Conservation (phyloP, 2,797 vertebrate genomes). For the Microctenopoma steveboyesi region DNA sequence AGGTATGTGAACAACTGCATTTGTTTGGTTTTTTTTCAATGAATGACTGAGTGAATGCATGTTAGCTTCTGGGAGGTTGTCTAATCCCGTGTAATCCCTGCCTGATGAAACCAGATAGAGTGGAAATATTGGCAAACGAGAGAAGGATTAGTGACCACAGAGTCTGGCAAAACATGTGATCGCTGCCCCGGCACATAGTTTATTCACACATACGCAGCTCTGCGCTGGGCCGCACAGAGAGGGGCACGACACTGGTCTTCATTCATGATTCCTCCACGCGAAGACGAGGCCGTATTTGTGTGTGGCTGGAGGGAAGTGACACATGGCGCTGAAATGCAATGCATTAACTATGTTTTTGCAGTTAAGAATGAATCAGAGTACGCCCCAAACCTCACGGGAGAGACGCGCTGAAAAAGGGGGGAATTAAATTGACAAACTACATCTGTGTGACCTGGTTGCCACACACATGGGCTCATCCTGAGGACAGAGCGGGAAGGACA, state of each 20-base stretch:
- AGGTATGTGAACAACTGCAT: conserved; percentile 56
- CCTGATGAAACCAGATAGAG: conserved; percentile 83
- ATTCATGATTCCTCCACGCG: conserved; percentile 51
- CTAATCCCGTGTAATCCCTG: conserved; percentile 84
- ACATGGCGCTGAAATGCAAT: background rate
- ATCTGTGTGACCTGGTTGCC: conserved; percentile 11
- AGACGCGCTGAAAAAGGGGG: no score
- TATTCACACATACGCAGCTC: conserved; percentile 66
- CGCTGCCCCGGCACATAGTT: conserved; percentile 57
- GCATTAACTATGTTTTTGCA: background rate
- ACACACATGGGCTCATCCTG: conserved; percentile 26
- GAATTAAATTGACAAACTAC: conserved; percentile 20
- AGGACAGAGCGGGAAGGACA: conserved; percentile 55
- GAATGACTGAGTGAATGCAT: conserved; percentile 80
- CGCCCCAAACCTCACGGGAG: background rate
- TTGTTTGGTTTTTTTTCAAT: conserved; percentile 72
- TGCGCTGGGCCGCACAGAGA: conserved; percentile 25
- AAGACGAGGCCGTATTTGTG: background rate
- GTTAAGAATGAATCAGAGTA: background rate
- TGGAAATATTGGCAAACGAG: conserved; percentile 69
- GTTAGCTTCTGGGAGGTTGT: conserved; percentile 68
- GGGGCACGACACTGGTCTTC: conserved; percentile 18
- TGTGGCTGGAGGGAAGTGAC: background rate
- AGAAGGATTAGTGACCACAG: no score
- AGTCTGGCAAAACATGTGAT: conserved; percentile 68